phyloP scores from a whole-genome alignment of 2,888 invertebrate genomes.

The Oligia strigilis region DNA sequence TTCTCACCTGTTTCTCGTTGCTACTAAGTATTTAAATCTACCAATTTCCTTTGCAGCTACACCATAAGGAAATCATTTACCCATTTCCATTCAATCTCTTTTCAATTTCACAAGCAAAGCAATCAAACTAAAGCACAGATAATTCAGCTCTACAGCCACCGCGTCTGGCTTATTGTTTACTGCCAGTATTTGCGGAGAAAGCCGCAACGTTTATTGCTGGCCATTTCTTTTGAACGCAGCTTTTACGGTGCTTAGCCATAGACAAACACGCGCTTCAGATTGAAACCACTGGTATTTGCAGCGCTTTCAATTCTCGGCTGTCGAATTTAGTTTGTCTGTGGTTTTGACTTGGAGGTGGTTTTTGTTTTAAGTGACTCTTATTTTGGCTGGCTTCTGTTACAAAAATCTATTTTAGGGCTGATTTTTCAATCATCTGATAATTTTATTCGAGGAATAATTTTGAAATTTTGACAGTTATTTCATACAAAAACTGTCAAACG shows the following conservation, averaged over 20 bases:
- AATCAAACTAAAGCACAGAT: constrained; percentile 34
- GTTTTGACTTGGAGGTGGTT: constrained; percentile 7
- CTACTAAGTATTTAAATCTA: not conserved
- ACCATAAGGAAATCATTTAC: not conserved
- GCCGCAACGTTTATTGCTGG: constrained; percentile 57
- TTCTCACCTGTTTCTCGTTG: not conserved
- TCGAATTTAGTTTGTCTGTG: constrained; percentile 31
- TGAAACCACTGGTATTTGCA: constrained; percentile 46
- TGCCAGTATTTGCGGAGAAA: constrained; percentile 65
- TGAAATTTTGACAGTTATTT: too few relatives aligned
- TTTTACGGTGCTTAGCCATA: constrained; percentile 64
- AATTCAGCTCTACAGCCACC: constrained; percentile 21
- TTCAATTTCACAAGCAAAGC: constrained; percentile 32
- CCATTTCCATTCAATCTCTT: constrained; percentile 12
- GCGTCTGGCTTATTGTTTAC: constrained; percentile 55
- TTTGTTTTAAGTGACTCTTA: not conserved
- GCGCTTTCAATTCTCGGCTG: constrained; percentile 46
- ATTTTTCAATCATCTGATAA: too few relatives aligned
- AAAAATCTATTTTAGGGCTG: not conserved
- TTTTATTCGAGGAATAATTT: too few relatives aligned
- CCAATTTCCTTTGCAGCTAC: not conserved
- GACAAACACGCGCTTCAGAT: constrained; percentile 58
- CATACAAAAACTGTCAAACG: too few relatives aligned
- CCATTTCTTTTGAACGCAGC: constrained; percentile 65
- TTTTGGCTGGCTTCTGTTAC: not conserved